Evolutionary conservation across 92 coral and sea anemone genomes (phyloP), one percentile per base, ranked within the genome.

Genomic region (Parazoanthus atlanticus): DNA sequence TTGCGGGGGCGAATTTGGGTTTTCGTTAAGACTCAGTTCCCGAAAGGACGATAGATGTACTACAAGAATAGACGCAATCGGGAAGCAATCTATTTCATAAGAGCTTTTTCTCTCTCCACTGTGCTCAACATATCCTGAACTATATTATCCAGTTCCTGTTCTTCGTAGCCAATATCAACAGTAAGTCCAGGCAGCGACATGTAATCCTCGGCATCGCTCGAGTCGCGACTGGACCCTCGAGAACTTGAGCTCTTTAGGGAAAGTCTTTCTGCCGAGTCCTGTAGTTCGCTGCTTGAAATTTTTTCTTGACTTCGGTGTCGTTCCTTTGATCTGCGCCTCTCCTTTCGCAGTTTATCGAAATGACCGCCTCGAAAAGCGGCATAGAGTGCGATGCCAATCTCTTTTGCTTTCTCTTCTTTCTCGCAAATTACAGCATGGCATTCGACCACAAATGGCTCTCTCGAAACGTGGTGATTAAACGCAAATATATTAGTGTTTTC

Each of bases 301-400:
- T 56, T 78, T 78, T 90, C 83, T 32, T 65, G 69, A 74, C 70
- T 26, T 17, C 41, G 64, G n/a, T 76, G 84, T 67, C 76, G 79
- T 54, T 92, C 93, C 13, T 77, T 66, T 30, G 95, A 89, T 82
- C 82, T 93, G 46, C 88, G 88, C 58, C 98, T 89, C 23, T 95
- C 93, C 29, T 94, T 90, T 21, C 99, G 92, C 21, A 97, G 91
- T 73, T 92, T 93, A 73, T 93, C 95, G 88, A 97, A 97, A 86
- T 97, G 98, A 34, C 94, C 95, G 74, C 94, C 99, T 8, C 99
- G 92, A 86, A 93, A 96, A 12, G 98, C 95, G 1, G 97, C 94
- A 79, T 95, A 97, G 16, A 97, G 90, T 1, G 99, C 98, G 31
- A 93, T 75, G 31, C 94, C 97, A 49, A 97, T 95, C 30, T 95